Evolutionary conservation across 2,113 vertebrate genomes (phyloP), one percentile per base, ranked within the genome.

Genomic region (Setophaga petechia): DNA sequence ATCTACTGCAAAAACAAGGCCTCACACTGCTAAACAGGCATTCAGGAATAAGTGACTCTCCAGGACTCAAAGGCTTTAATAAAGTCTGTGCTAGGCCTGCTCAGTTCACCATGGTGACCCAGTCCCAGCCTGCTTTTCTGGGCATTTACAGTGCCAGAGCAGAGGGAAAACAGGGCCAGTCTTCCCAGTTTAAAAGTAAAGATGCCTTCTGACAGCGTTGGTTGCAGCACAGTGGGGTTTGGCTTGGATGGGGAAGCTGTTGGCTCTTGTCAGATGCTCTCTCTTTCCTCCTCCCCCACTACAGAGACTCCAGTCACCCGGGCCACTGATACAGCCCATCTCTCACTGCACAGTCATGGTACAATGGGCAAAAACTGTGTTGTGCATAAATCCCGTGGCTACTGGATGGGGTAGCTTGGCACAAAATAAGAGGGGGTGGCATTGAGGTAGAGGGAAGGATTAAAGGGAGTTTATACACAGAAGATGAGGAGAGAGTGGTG

Each of bases 371-470:
- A 66, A 76, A 89, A 4, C 37, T 21, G 10, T 7, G 11, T 30
- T 49, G 47, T 66, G 35, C 21, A 2, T 52, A 62, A 86, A 66
- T 89, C 31, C 16, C 21, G 5, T 62, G 43, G 57, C 27, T 87
- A 12, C 31, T 24, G 11, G 66, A 3, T 25, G 23, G 17, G 4
- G 27, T 22, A 11, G 7, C 10, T 61, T 68, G 18, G 35, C 67
- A 51, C 28, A 30, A 71, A 75, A 35, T 9, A 12, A 35, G 37
- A 65, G 2, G 5, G 6, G 4, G 10, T 12, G 23, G 18, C 25
- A 49, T 49, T 0, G 0, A 14, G 39, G 15, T 66, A 31, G 33
- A 58, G 18, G 39, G 61, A 58, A 31, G 35, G 69, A 13, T 7
- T 52, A 23, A 43, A 66, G 23, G 12, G 46, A 77, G 37, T 37